Conservation (phyloP, 2,797 vertebrate genomes). For the Geotrypetes seraphini region DNA sequence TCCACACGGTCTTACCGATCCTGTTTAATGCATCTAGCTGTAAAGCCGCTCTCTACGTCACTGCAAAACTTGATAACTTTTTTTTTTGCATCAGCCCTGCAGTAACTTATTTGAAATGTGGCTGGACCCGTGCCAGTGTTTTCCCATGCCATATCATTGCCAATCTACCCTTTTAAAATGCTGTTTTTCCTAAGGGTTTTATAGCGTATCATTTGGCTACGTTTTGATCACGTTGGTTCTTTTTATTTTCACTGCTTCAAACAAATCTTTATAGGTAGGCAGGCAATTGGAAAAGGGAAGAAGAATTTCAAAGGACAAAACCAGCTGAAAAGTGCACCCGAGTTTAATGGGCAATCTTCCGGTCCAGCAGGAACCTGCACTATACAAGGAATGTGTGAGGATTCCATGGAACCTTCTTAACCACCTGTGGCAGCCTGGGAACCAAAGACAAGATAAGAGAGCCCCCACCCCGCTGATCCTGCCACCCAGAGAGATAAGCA, state of each 20-base stretch:
- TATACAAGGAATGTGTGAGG: conserved; percentile 27
- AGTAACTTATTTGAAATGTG: too few relatives aligned
- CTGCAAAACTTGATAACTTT: too few relatives aligned
- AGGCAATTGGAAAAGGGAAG: conserved; percentile 3
- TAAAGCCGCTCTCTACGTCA: too few relatives aligned
- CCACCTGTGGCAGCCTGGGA: conserved; percentile 23
- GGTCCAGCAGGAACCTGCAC: conserved; percentile 27
- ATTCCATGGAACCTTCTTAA: conserved; percentile 30
- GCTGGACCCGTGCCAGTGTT: too few relatives aligned
- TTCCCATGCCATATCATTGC: too few relatives aligned
- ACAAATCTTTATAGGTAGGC: background rate
- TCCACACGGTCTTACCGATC: too few relatives aligned
- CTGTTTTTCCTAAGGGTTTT: too few relatives aligned
- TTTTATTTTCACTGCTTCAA: conserved; percentile 14
- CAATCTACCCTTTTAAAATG: too few relatives aligned
- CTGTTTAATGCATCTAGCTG: too few relatives aligned
- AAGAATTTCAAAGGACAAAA: background rate
- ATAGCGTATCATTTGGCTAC: too few relatives aligned
- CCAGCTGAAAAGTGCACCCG: conserved; percentile 31
- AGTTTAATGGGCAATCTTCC: conserved; percentile 21
- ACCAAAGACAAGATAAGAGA: conserved; percentile 30
- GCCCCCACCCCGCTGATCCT: conserved; percentile 31
- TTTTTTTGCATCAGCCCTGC: too few relatives aligned
- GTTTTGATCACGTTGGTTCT: background rate
- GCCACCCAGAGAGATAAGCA: conserved; percentile 37